phyloP scores from a whole-genome alignment of 2,888 invertebrate genomes.

The Cynaeus angustus region DNA sequence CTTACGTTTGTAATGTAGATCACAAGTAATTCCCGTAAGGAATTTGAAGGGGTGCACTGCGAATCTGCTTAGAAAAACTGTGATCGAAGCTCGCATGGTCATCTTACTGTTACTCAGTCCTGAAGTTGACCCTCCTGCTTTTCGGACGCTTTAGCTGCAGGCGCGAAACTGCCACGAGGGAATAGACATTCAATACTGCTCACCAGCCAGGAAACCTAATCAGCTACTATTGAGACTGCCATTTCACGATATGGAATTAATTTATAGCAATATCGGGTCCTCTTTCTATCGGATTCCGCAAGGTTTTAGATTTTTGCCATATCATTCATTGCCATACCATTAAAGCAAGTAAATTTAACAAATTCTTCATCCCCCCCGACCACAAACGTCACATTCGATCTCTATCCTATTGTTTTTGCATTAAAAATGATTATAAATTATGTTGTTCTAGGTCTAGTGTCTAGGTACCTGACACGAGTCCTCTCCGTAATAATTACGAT shows the following conservation, averaged over 20 bases:
- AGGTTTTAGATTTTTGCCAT: slow-evolving; percentile 1
- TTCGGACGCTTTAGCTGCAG: slow-evolving; percentile 53
- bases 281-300: not conserved
- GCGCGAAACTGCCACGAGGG: slow-evolving; percentile 67
- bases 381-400: no score
- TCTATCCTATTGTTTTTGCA: no score
- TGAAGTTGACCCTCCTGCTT: slow-evolving; percentile 53
- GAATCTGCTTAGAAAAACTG: slow-evolving; percentile 43
- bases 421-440: no score
- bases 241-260: slow-evolving; percentile 57
- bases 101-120: slow-evolving; percentile 39
- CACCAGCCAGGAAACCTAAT: slow-evolving; percentile 67
- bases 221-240: slow-evolving; percentile 63
- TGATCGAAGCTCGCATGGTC: slow-evolving; percentile 43
- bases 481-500: slow-evolving; percentile 19
- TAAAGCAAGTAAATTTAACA: no score
- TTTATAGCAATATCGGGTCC: slow-evolving; percentile 43
- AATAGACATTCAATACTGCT: slow-evolving; percentile 67
- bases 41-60: slow-evolving; percentile 53
- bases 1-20: slow-evolving; percentile 68
- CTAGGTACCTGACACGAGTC: not conserved
- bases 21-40: slow-evolving; percentile 62
- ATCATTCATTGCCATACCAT: no score
- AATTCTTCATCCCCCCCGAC: no score
- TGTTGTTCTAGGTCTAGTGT: no score